phyloP scores from a whole-genome alignment of 2,113 vertebrate species.

The Zosterops japonicus region DNA sequence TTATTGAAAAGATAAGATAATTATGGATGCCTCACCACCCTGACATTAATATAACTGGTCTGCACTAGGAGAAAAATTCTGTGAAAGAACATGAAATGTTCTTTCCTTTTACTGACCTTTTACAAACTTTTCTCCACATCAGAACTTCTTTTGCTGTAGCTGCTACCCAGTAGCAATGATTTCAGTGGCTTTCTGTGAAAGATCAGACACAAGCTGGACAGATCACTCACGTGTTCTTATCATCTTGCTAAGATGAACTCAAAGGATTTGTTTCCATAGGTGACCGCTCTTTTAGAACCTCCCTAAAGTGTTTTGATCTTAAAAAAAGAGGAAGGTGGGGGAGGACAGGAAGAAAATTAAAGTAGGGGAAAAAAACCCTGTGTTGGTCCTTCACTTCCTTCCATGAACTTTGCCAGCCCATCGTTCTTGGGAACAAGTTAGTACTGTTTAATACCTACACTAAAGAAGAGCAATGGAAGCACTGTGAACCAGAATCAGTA shows the following conservation, averaged over 20 bases:
- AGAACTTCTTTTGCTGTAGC: background rate
- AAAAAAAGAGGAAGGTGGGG: accelerated
- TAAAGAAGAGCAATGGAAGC: slow-evolving; percentile 17
- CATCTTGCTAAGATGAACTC: background rate
- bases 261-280: background rate
- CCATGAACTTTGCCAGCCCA: background rate
- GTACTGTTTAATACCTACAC: background rate
- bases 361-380: background rate
- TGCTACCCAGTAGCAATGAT: background rate
- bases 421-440: background rate
- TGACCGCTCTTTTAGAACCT: background rate
- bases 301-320: background rate
- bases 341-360: background rate
- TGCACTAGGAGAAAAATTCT: background rate
- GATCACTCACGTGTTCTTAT: background rate
- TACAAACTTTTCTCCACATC: background rate
- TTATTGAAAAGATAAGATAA: background rate
- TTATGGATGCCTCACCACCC: background rate
- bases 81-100: background rate
- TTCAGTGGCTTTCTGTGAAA: background rate
- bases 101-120: background rate
- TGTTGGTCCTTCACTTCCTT: background rate
- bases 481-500: background rate
- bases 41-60: background rate
- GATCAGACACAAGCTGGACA: background rate